Conservation (phyloP, 1,140 invertebrate genomes). For the Procambarus clarkii region DNA sequence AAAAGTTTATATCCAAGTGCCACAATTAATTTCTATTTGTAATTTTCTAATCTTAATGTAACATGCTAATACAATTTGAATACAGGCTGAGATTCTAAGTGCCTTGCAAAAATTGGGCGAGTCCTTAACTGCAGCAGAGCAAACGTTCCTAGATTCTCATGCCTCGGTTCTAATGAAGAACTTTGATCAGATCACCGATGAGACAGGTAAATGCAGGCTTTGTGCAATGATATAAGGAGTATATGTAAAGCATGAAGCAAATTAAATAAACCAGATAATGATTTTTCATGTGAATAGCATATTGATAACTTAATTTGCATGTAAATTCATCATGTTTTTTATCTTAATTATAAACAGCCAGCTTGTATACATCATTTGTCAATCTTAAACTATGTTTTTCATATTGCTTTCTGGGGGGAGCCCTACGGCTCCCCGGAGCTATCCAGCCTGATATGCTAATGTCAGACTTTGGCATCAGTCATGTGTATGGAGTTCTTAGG, state of each 20-base stretch:
- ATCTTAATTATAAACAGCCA: too few species aligned
- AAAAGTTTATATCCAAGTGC: background rate
- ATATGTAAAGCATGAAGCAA: background rate
- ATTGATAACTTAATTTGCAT: too few species aligned
- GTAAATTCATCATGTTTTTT: too few species aligned
- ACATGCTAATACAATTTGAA: slow-evolving; percentile 67
- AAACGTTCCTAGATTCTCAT: slow-evolving; percentile 80
- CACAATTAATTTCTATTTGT: background rate
- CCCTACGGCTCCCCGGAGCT: too few species aligned
- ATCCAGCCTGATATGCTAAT: too few species aligned
- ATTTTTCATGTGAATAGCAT: background rate
- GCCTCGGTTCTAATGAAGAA: slow-evolving; percentile 77
- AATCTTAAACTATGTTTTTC: too few species aligned
- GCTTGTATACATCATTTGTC: too few species aligned
- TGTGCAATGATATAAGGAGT: background rate
- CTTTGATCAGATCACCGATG: slow-evolving; percentile 80
- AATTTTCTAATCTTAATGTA: background rate
- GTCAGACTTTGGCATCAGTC: too few species aligned
- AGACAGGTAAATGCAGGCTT: slow-evolving; percentile 74
- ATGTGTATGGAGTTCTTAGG: too few species aligned
- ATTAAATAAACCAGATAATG: background rate
- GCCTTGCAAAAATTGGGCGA: slow-evolving; percentile 84
- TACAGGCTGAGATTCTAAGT: slow-evolving; percentile 81
- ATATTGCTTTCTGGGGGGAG: too few species aligned
- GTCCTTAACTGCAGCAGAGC: slow-evolving; percentile 79